Conservation (phyloP, 2,113 vertebrate species). For the Orcinus orca region DNA sequence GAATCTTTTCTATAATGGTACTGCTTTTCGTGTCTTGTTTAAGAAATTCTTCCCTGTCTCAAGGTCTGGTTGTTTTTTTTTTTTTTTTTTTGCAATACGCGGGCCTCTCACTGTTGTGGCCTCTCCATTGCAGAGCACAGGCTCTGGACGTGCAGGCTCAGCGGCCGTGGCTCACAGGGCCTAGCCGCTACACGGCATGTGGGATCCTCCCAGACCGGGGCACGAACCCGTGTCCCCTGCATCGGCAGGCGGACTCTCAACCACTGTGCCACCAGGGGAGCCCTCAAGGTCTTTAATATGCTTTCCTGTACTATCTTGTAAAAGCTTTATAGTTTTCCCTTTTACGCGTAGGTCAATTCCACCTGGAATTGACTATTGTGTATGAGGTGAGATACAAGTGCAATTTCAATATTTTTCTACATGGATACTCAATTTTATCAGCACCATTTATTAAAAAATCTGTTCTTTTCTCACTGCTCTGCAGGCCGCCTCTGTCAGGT, state of each 20-base stretch:
- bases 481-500: background rate
- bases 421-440: conserved; percentile 17
- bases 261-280: no score
- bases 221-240: no score
- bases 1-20: background rate
- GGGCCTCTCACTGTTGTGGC: no score
- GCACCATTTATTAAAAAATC: background rate
- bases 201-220: no score
- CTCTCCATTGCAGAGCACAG: no score
- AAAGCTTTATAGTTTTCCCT: conserved; percentile 25
- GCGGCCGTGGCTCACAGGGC: no score
- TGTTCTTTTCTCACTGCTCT: background rate
- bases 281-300: background rate
- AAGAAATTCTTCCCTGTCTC: conserved; percentile 1
- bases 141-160: no score
- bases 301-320: background rate
- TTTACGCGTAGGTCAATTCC: background rate
- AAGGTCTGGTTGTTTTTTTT: background rate
- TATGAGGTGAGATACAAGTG: background rate
- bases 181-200: no score
- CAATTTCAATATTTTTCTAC: conserved; percentile 24
- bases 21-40: background rate
- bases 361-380: background rate
- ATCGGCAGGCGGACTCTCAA: no score
- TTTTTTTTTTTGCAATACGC: no score